A percentile compares a stretch with the other conserved stretches of the same genome.
Conservation (phyloP, 2,888 invertebrate species). For the Acanthosepion lycidas region DNA sequence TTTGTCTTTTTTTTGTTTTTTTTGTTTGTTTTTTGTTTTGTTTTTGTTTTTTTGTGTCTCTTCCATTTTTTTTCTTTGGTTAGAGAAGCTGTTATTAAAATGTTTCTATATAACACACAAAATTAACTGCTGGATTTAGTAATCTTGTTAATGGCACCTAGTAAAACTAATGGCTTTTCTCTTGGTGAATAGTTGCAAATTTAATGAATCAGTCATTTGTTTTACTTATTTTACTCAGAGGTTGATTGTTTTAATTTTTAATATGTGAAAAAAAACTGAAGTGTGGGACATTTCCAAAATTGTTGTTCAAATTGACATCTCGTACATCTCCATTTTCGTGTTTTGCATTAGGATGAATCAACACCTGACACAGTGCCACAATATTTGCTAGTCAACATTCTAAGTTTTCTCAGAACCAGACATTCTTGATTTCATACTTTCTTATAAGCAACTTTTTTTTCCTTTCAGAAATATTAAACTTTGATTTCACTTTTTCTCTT, state of each 20-base stretch:
- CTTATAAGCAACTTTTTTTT: neutral
- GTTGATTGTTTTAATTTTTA: neutral
- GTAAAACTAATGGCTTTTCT: neutral
- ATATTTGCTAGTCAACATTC: neutral
- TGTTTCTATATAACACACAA: neutral
- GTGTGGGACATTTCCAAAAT: neutral
- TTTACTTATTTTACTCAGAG: neutral
- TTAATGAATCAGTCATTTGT: neutral
- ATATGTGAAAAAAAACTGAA: neutral
- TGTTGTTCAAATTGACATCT: neutral
- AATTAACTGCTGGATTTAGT: neutral
- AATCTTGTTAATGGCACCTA: neutral
- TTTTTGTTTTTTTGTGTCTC: neutral
- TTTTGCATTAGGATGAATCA: neutral
- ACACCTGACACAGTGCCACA: neutral
- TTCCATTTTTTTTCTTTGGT: neutral
- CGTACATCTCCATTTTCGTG: neutral
- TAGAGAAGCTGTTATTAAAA: neutral
- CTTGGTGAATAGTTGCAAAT: too few species aligned
- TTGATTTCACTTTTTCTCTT: conserved; percentile 40
- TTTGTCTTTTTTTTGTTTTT: neutral
- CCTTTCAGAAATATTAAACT: neutral
- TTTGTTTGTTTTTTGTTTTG: neutral
- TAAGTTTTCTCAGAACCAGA: neutral
- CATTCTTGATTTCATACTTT: neutral